A percentile compares a stretch with the other conserved stretches of the same genome.
phyloP scores from a whole-genome alignment of 2,888 invertebrate species.

The Megalurothrips usitatus region DNA sequence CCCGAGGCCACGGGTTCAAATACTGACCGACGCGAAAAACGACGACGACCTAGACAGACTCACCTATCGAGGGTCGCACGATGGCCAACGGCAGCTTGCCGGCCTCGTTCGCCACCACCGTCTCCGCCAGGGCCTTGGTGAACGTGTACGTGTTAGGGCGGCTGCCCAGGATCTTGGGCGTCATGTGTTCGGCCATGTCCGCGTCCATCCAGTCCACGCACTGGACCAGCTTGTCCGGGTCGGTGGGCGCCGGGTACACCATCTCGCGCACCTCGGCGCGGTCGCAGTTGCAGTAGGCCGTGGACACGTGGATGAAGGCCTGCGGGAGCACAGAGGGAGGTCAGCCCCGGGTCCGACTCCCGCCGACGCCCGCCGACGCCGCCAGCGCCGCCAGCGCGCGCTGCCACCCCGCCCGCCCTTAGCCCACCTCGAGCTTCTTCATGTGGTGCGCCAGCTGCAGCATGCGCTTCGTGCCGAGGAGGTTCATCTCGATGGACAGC shows the following conservation, averaged over 20 bases:
- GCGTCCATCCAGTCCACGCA: conserved; percentile 47
- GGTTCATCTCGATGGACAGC: conserved; percentile 22
- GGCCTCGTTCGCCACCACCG: conserved; percentile 50
- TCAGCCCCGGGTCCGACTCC: not conserved
- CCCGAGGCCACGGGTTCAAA: not conserved
- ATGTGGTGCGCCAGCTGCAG: not conserved
- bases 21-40: no score
- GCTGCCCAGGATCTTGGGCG: conserved; percentile 44
- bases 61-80: conserved; percentile 55
- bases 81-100: conserved; percentile 53
- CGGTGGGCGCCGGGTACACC: conserved; percentile 48
- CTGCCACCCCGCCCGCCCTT: not conserved
- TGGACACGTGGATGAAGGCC: conserved; percentile 64
- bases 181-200: conserved; percentile 45
- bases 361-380: not conserved
- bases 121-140: conserved; percentile 58
- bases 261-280: conserved; percentile 50
- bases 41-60: not conserved
- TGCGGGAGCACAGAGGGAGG: conserved; percentile 39
- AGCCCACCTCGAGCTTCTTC: conserved; percentile 11
- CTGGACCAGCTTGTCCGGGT: conserved; percentile 45
- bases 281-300: conserved; percentile 70
- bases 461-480: conserved; percentile 6
- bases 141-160: conserved; percentile 59
- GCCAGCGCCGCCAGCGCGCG: not conserved